Evolutionary conservation across 2,113 vertebrate genomes (phyloP), one percentile per base, ranked within the genome.

Genomic region (Athene noctua): DNA sequence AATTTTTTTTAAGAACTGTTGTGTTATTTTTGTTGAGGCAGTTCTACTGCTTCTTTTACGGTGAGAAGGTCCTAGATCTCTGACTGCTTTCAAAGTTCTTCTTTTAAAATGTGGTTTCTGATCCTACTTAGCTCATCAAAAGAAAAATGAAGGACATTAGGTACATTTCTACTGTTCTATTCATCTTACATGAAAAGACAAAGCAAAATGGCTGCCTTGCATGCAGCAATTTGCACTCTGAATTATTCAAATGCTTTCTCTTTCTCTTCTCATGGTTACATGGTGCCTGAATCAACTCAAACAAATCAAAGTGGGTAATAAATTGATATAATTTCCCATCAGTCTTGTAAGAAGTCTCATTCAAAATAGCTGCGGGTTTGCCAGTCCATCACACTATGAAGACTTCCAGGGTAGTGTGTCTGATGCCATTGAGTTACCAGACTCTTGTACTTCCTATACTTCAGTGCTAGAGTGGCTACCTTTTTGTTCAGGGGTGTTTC

Each of bases 141-240:
- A 85, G 88, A 91, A 87, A 96, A 95, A 94, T 92, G 73, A 95
- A 97, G 80, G 86, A 29, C 89, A 89, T 82, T 73, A 85, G 70
- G 46, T 92, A 70, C 63, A 34, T 91, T 92, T 96, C 70, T 92
- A 27, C 58, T 81, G 34, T 87, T 80, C 74, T 85, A 77, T 92
- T 90, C 84, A 91, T 90, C 83, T 95, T 72, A 32, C 15, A 73
- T 36, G 91, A 84, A 92, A 85, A 94, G 94, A 89, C 91, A 91
- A 95, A 88, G 86, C 86, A 95, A 95, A 95, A 97, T 97, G 92
- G 89, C 91, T 94, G 62, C 92, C 86, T 92, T 57, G n/a, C 61
- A 58, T 71, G 47, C 63, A 89, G 80, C 79, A 93, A 30, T 92
- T 94, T 96, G 52, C 82, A 49, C 71, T 90, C 77, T 92, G 81